phyloP scores from a whole-genome alignment of 2,888 invertebrate species.

The Fragum fragum region DNA sequence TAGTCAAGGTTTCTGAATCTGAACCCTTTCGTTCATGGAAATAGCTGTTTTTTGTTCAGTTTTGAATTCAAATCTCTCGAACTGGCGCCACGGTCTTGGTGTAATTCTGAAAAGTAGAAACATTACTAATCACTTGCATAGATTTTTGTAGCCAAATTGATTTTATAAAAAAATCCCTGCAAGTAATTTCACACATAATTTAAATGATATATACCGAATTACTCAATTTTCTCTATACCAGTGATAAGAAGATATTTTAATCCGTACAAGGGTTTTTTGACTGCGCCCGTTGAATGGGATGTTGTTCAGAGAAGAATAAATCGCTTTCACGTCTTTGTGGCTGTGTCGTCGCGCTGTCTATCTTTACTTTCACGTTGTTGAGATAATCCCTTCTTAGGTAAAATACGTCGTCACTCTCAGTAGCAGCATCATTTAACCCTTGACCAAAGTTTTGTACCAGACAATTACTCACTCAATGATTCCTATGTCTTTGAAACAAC shows the following conservation, averaged over 20 bases:
- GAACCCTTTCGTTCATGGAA: conserved; percentile 50
- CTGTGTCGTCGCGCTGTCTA: conserved; percentile 75
- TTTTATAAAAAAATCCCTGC: not conserved
- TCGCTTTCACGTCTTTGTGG: conserved; percentile 63
- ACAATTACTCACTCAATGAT: too few species aligned
- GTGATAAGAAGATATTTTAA: not conserved
- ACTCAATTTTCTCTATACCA: not conserved
- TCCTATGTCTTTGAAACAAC: too few species aligned
- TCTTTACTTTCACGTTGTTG: conserved; percentile 52
- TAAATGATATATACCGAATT: conserved; percentile 3
- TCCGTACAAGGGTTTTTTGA: conserved; percentile 7
- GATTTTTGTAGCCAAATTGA: not conserved
- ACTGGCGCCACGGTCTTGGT: not conserved
- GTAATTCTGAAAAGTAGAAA: not conserved
- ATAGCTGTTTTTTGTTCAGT: conserved; percentile 20
- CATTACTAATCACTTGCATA: not conserved
- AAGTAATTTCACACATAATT: conserved; percentile 3
- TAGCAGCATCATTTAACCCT: conserved; percentile 29
- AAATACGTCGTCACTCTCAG: conserved; percentile 70
- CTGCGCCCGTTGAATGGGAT: conserved; percentile 16
- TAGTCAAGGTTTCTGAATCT: conserved; percentile 32
- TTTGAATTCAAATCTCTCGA: not conserved
- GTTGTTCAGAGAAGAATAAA: conserved; percentile 26
- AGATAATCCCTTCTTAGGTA: conserved; percentile 75
- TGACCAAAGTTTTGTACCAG: not conserved